phyloP scores from a whole-genome alignment of 2,113 vertebrate species.

The Epinephelus cyanopodus region DNA sequence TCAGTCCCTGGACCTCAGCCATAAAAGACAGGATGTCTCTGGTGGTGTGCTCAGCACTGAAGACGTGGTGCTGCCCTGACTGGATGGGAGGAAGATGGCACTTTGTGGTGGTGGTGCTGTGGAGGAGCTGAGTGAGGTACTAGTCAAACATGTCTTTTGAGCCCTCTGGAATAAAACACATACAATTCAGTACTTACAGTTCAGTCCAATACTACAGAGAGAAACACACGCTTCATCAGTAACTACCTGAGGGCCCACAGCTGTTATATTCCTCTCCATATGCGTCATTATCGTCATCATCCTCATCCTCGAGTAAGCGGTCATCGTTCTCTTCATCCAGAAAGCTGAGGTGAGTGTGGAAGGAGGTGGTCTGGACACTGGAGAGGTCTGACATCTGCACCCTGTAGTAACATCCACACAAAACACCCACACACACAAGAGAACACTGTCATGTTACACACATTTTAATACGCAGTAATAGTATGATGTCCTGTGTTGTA shows the following conservation, averaged over 20 bases:
- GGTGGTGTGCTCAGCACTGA: slow-evolving; percentile 94
- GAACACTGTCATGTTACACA: background rate
- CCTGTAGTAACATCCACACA: slow-evolving; percentile 77
- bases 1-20: slow-evolving; percentile 93
- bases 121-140: slow-evolving; percentile 92
- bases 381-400: slow-evolving; percentile 93
- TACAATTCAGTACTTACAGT: background rate
- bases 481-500: no score
- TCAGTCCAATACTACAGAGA: background rate
- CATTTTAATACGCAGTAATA: background rate
- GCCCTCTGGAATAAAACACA: slow-evolving; percentile 70
- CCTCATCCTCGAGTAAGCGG: slow-evolving; percentile 86
- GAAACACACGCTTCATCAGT: background rate
- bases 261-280: slow-evolving; percentile 84
- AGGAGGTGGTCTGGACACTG: slow-evolving; percentile 95
- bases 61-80: slow-evolving; percentile 86
- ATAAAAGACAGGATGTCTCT: slow-evolving; percentile 95
- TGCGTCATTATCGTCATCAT: slow-evolving; percentile 79
- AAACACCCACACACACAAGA: background rate
- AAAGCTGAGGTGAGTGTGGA: slow-evolving; percentile 95
- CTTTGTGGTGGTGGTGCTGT: slow-evolving; percentile 88
- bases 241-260: slow-evolving; percentile 82
- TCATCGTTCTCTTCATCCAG: slow-evolving; percentile 91
- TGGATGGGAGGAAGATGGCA: slow-evolving; percentile 91
- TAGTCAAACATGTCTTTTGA: slow-evolving; percentile 91